Percentiles rank a stretch among this genome's conserved stretches.
Evolutionary conservation across 2,888 invertebrate genomes (phyloP).

Genomic region (Leucophenga montana): DNA sequence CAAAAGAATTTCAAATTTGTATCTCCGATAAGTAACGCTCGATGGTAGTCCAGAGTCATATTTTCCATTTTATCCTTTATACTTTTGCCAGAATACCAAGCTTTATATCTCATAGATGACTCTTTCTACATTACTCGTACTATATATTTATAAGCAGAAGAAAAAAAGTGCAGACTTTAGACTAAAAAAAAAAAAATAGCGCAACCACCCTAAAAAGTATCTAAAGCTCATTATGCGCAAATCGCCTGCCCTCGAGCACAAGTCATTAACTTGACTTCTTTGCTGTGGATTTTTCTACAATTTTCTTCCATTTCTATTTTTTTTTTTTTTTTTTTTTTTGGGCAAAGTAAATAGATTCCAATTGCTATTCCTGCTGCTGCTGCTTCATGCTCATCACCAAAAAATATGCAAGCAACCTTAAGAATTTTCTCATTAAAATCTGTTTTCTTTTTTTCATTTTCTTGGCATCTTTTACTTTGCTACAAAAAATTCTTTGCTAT

Average conservation of each 20-base stretch:
- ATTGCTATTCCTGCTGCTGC: background rate
- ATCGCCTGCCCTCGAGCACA: constrained; percentile 49
- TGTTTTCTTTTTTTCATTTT: constrained; percentile 33
- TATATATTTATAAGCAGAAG: too few relatives aligned
- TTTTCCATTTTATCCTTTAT: too few relatives aligned
- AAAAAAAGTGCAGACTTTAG: background rate
- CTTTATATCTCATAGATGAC: constrained; percentile 18
- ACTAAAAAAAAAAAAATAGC: constrained; percentile 25
- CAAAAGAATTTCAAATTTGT: too few relatives aligned
- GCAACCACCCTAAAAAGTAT: background rate
- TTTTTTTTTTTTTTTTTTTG: constrained; percentile 43
- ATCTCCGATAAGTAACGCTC: too few relatives aligned
- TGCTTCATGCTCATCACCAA: constrained; percentile 31
- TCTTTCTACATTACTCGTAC: background rate
- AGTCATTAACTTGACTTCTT: constrained; percentile 69
- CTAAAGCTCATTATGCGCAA: constrained; percentile 2
- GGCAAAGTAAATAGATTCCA: constrained; percentile 10
- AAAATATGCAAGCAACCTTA: constrained; percentile 66
- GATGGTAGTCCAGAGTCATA: too few relatives aligned
- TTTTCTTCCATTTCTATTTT: constrained; percentile 48
- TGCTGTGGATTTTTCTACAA: constrained; percentile 47
- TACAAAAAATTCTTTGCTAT: constrained; percentile 30
- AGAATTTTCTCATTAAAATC: constrained; percentile 66
- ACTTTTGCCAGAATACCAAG: too few relatives aligned
- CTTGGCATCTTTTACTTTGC: constrained; percentile 45